Conservation (phyloP, 2,888 invertebrate genomes). For the Agrotis ipsilon region DNA sequence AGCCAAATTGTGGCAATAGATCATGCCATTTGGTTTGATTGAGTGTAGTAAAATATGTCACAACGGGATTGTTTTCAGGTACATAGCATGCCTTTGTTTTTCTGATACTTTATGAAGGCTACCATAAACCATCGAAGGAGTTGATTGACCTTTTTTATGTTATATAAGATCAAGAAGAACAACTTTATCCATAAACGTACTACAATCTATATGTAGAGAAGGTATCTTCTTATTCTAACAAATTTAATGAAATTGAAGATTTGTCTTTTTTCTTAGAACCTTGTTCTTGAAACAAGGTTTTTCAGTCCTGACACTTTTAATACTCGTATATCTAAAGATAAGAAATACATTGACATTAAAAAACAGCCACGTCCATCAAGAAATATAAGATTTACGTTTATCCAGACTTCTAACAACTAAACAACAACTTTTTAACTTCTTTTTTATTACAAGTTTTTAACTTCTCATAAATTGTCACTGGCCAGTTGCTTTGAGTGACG, state of each 20-base stretch:
- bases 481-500: conserved; percentile 16
- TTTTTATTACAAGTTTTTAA: conserved; percentile 10
- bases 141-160: conserved; percentile 5
- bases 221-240: too few relatives aligned
- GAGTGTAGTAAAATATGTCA: conserved; percentile 28
- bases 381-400: neutral
- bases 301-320: neutral
- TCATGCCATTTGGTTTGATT: conserved; percentile 29
- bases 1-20: conserved; percentile 17
- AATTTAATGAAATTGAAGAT: too few relatives aligned
- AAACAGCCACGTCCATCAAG: neutral
- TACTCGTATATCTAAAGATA: too few relatives aligned
- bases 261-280: too few relatives aligned
- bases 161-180: neutral
- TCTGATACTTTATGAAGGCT: neutral
- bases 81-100: neutral
- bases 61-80: conserved; percentile 5
- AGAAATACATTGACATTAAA: too few relatives aligned
- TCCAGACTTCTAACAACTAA: neutral
- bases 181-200: neutral
- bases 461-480: conserved; percentile 29
- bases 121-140: neutral
- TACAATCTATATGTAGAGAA: neutral
- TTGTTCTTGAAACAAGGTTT: too few relatives aligned
- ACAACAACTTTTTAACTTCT: neutral